phyloP scores from a whole-genome alignment of 2,113 vertebrate species.

The Nibea albiflora region DNA sequence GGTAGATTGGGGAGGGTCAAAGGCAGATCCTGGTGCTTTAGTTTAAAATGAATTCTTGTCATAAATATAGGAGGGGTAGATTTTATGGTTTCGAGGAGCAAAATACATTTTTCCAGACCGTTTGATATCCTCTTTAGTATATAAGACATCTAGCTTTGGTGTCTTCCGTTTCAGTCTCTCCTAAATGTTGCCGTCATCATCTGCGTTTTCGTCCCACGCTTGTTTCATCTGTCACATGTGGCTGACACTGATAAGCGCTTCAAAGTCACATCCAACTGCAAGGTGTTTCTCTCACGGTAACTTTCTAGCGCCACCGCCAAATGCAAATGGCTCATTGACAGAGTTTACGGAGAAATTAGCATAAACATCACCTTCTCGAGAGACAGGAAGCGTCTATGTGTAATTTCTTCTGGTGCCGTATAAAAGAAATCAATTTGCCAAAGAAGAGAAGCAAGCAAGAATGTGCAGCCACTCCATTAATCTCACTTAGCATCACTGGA shows the following conservation, averaged over 20 bases:
- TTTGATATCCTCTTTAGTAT: not conserved
- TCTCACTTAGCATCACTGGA: conserved; percentile 56
- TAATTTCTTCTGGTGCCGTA: conserved; percentile 20
- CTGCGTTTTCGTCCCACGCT: not conserved
- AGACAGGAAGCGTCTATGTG: conserved; percentile 23
- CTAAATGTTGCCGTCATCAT: not conserved
- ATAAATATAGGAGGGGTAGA: conserved; percentile 1
- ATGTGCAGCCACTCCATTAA: conserved; percentile 52
- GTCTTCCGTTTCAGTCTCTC: not conserved
- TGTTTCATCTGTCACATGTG: conserved; percentile 1
- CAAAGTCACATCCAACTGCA: conserved; percentile 15
- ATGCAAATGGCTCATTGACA: conserved; percentile 33
- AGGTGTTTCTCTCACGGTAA: conserved; percentile 6
- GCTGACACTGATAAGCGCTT: conserved; percentile 12
- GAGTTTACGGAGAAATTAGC: conserved; percentile 45
- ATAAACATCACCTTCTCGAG: conserved; percentile 23
- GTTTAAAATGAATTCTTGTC: not conserved
- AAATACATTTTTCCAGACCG: conserved; percentile 12
- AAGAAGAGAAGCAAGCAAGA: conserved; percentile 49
- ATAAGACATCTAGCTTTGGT: not conserved
- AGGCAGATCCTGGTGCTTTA: not conserved
- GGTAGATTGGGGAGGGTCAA: not conserved
- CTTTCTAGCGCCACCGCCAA: not conserved
- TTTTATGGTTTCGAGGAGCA: conserved; percentile 4
- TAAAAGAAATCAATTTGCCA: conserved; percentile 34